Percentiles rank a stretch among this genome's conserved stretches.
phyloP scores from a whole-genome alignment of 2,888 invertebrate genomes.

The Andrena hattorfiana region DNA sequence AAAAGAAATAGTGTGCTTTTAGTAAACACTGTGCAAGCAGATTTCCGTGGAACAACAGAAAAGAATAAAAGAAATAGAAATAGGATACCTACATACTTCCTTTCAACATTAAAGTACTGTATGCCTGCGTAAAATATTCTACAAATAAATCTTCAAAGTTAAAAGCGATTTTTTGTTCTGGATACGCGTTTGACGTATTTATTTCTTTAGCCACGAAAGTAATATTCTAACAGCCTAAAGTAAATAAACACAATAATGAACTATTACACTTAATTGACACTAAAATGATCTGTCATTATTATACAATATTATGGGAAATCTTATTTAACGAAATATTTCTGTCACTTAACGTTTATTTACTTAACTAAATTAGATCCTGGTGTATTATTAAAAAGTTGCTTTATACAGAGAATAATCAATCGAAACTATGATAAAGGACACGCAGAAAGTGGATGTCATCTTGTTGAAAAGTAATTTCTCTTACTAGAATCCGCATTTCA shows the following conservation, averaged over 20 bases:
- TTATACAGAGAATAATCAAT: constrained; percentile 31
- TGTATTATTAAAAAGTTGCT: constrained; percentile 35
- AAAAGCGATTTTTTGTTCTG: too few relatives aligned
- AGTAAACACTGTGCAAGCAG: too few relatives aligned
- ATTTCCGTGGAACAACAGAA: background rate
- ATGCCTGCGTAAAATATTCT: too few relatives aligned
- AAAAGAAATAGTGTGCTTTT: background rate
- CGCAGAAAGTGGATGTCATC: constrained; percentile 61
- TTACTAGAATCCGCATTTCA: constrained; percentile 75
- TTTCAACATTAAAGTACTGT: too few relatives aligned
- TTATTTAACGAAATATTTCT: background rate
- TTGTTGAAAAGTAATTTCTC: constrained; percentile 74
- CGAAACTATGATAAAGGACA: constrained; percentile 44
- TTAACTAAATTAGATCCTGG: constrained; percentile 11
- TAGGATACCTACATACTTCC: too few relatives aligned
- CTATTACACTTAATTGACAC: background rate
- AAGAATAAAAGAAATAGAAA: background rate
- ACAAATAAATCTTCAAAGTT: too few relatives aligned
- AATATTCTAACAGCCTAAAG: too few relatives aligned
- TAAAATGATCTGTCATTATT: too few relatives aligned
- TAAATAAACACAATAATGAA: too few relatives aligned
- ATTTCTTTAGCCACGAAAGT: too few relatives aligned
- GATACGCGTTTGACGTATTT: too few relatives aligned
- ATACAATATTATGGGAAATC: background rate
- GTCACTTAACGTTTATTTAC: background rate